A percentile compares a stretch with the other conserved stretches of the same genome.
These are phyloP conservation scores for Siphonodentalium dalli DNA, from an alignment of 2,888 invertebrate species.

Conservation along the genomic window DNA sequence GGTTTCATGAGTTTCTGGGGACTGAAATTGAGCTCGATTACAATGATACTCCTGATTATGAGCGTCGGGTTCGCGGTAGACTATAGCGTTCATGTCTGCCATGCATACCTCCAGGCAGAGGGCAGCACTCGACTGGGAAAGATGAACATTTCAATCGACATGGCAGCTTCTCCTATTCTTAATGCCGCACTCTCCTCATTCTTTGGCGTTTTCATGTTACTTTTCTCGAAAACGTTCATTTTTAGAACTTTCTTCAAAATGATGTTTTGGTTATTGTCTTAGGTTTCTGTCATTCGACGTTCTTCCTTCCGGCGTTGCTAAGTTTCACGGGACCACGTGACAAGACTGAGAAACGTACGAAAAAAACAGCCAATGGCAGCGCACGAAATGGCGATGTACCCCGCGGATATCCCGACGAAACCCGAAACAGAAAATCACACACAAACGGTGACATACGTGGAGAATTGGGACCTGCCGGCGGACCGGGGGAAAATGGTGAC, in stretches of 20 bases:
- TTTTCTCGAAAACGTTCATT: slow-evolving; percentile 32
- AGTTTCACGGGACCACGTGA: no score
- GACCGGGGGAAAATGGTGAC: no score
- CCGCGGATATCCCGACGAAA: no score
- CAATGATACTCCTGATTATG: slow-evolving; percentile 53
- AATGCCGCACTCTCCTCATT: slow-evolving; percentile 40
- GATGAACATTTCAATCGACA: slow-evolving; percentile 27
- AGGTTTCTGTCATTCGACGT: slow-evolving; percentile 32
- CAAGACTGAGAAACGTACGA: no score
- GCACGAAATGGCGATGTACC: no score
- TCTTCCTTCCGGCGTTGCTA: slow-evolving; percentile 38
- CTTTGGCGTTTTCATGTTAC: slow-evolving; percentile 35
- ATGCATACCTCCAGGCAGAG: slow-evolving; percentile 35
- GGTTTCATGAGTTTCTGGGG: slow-evolving; percentile 48
- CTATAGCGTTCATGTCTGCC: slow-evolving; percentile 46
- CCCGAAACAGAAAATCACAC: no score
- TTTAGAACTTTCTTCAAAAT: slow-evolving; percentile 39
- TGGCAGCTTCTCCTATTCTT: slow-evolving; percentile 34
- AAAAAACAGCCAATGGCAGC: no score
- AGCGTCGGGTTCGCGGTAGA: slow-evolving; percentile 53
- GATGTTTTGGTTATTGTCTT: slow-evolving; percentile 38
- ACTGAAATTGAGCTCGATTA: slow-evolving; percentile 45
- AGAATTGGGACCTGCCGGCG: no score
- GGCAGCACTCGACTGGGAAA: slow-evolving; percentile 21
- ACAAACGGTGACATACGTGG: no score